Conservation (phyloP, 1,140 invertebrate genomes). For the Teleopsis dalmanni region DNA sequence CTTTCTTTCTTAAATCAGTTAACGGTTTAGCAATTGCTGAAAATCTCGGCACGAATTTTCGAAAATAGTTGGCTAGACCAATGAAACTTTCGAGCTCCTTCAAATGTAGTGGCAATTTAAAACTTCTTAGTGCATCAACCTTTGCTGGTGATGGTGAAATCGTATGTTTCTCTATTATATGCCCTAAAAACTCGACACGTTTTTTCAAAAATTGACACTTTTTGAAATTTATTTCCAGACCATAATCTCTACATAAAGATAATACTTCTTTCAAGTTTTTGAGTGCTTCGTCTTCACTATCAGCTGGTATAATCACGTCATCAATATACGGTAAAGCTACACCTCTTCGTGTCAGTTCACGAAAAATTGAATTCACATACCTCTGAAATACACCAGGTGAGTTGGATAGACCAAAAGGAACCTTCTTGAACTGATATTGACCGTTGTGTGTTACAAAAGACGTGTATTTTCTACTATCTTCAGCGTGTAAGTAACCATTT, state of each 20-base stretch:
- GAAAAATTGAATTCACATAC: constrained; percentile 5
- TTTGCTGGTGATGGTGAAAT: not conserved
- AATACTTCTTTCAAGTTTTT: constrained; percentile 1
- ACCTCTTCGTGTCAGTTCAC: not conserved
- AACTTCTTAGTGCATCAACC: too few relatives aligned
- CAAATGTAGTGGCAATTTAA: too few relatives aligned
- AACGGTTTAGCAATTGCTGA: constrained; percentile 15
- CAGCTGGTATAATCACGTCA: constrained; percentile 8
- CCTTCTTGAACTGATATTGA: constrained; percentile 7
- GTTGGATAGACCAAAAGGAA: constrained; percentile 10
- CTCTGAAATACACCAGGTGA: constrained; percentile 7
- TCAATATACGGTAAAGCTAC: constrained; percentile 7
- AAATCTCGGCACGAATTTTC: constrained; percentile 23
- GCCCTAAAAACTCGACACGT: not conserved
- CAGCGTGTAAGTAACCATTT: constrained; percentile 9
- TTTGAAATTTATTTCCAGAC: not conserved
- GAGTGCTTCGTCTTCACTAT: not conserved
- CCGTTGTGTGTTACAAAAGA: constrained; percentile 9
- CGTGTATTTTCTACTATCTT: constrained; percentile 5
- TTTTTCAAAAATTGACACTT: constrained; percentile 4
- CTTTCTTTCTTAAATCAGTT: constrained; percentile 6
- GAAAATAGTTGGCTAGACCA: constrained; percentile 21
- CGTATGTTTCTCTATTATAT: not conserved
- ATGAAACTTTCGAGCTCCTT: constrained; percentile 23
- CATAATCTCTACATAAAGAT: not conserved